These are phyloP conservation scores for Ectobius pallidus DNA, from an alignment of 2,888 invertebrate species.

Conservation along the genomic window DNA sequence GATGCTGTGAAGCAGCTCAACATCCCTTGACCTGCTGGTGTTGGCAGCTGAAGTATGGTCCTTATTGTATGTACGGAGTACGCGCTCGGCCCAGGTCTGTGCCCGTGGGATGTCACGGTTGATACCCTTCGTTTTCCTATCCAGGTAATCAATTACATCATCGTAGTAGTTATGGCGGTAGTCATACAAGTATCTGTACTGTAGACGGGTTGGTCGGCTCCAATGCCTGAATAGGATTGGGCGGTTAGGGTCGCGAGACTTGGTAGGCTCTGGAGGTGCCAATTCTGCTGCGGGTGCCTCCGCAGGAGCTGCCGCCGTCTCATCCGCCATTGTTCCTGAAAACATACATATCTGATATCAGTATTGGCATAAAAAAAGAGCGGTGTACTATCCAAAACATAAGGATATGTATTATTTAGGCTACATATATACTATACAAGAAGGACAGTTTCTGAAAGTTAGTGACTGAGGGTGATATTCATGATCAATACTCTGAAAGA, in stretches of 20 bases:
- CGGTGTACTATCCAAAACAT: too few species aligned
- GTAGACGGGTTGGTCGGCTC: conserved; percentile 83
- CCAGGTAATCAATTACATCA: conserved; percentile 82
- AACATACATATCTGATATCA: too few species aligned
- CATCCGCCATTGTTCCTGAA: conserved; percentile 33
- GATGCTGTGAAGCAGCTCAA: conserved; percentile 65
- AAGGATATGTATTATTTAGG: too few species aligned
- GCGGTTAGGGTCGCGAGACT: conserved; percentile 66
- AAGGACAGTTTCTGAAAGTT: too few species aligned
- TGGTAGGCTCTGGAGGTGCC: conserved; percentile 48
- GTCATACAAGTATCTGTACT: conserved; percentile 82
- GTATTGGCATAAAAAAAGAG: too few species aligned
- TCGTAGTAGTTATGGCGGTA: conserved; percentile 87
- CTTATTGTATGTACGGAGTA: conserved; percentile 69
- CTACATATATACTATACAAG: too few species aligned
- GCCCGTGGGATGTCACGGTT: conserved; percentile 74
- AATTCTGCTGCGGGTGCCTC: conserved; percentile 51
- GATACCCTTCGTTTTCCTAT: conserved; percentile 72
- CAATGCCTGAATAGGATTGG: conserved; percentile 80
- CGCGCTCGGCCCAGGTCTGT: conserved; percentile 87
- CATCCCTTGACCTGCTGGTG: conserved; percentile 51
- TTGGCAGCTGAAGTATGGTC: conserved; percentile 43
- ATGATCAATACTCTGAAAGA: too few species aligned
- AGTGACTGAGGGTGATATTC: too few species aligned
- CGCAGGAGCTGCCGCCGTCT: conserved; percentile 57